A percentile compares a stretch with the other conserved stretches of the same genome.
Conservation (phyloP, 2,888 invertebrate species). For the Drosophila recens region DNA sequence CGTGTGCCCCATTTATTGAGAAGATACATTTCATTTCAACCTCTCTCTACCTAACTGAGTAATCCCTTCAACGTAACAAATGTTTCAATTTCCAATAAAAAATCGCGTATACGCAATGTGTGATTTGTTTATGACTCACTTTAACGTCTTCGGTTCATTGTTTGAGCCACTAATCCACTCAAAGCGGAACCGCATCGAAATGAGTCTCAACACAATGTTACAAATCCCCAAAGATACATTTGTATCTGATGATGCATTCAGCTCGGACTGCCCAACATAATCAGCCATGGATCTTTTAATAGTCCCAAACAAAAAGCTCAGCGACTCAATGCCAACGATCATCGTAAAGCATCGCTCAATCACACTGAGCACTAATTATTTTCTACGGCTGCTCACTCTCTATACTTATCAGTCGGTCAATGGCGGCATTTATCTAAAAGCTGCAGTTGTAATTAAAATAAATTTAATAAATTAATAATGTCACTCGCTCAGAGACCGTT, state of each 20-base stretch:
- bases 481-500: slow-evolving; percentile 66
- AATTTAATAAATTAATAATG: slow-evolving; percentile 83
- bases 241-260: slow-evolving; percentile 33
- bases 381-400: slow-evolving; percentile 28
- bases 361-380: slow-evolving; percentile 32
- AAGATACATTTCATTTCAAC: neutral
- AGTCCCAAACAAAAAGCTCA: slow-evolving; percentile 49
- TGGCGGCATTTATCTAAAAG: slow-evolving; percentile 73
- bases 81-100: slow-evolving; percentile 38
- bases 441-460: slow-evolving; percentile 78
- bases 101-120: slow-evolving; percentile 59
- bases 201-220: slow-evolving; percentile 33
- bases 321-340: slow-evolving; percentile 49
- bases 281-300: slow-evolving; percentile 61
- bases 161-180: slow-evolving; percentile 49
- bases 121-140: slow-evolving; percentile 47
- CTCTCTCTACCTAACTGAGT: slow-evolving; percentile 26
- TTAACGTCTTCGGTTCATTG: slow-evolving; percentile 21
- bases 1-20: slow-evolving; percentile 14
- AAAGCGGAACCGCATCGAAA: slow-evolving; percentile 54
- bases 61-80: slow-evolving; percentile 39
- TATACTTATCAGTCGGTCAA: slow-evolving; percentile 15
- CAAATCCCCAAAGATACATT: slow-evolving; percentile 44
- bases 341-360: slow-evolving; percentile 77
- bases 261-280: slow-evolving; percentile 37